Evolutionary conservation across 2,888 invertebrate species (phyloP), one percentile per base, ranked within the genome.

Genomic region (Lasioglossum morio): DNA sequence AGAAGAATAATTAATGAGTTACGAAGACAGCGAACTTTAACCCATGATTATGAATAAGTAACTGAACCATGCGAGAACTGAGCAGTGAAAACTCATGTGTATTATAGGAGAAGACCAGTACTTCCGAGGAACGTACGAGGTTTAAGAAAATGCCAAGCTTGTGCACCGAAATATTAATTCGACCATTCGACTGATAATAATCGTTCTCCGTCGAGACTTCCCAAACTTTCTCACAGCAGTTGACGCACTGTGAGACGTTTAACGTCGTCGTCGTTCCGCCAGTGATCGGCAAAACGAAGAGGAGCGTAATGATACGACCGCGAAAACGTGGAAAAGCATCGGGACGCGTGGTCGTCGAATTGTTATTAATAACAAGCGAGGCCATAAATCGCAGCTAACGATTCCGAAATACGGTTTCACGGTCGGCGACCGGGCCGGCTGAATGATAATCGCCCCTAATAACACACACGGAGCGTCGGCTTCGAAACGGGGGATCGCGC

Each of bases 401-500:
- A 76, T 84, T 66, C 46, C 75, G 57, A 79, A 79, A 72, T 57
- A 48, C 60, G 40, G 48, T 14, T 63, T 57, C 14, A 40, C 66
- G 70, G 43, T 19, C n/a, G 37, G 37, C 84, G 37, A 37, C 37
- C 79, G 30, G 30, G 8, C n/a, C 53, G 30, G 19, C 66, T 48
- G 57, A 57, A 84, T 73, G 84, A 84, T 84, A 80, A 85, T 84
- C 80, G 72, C 69, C 85, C 53, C 34, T 85, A 85, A 85, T 85
- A 84, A 85, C 72, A 85, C 80, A 80, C 80, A 23, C 30, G 40
- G 48, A 46, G 72, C 77, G 23, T 60, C 76, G 43, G 16, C 76
- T 73, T 60, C 76, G 63, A 74, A 82, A 79, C 74, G 34, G 27
- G 63, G 63, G 84, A 83, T 85, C 82, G 75, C 53, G 79, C 72